Evolutionary conservation across 2,797 vertebrate genomes (phyloP).

Genomic region (Phaenicophaeus curvirostris): DNA sequence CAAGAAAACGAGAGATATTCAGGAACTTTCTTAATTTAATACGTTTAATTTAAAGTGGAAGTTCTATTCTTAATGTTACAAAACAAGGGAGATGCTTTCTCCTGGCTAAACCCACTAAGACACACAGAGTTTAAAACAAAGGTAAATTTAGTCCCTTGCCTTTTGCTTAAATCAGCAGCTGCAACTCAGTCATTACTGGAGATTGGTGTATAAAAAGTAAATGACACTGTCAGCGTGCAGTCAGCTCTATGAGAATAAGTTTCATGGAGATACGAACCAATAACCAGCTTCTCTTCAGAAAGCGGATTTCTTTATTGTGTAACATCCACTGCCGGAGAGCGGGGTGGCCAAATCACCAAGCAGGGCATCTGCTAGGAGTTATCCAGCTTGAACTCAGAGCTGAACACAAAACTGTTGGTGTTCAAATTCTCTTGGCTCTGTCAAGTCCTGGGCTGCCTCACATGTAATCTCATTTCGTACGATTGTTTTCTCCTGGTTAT

Average conservation of each 20-base stretch:
- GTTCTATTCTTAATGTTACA: background rate
- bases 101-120: background rate
- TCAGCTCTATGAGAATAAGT: background rate
- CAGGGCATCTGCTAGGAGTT: background rate
- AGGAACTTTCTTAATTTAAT: background rate
- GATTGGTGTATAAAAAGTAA: background rate
- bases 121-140: background rate
- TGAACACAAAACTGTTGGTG: background rate
- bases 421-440: background rate
- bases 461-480: background rate
- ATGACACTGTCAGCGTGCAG: background rate
- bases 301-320: background rate
- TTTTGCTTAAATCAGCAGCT: background rate
- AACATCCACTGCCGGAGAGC: background rate
- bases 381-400: background rate
- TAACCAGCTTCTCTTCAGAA: background rate
- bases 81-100: background rate
- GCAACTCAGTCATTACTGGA: background rate
- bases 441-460: background rate
- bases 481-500: background rate
- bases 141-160: background rate
- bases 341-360: background rate
- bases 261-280: background rate
- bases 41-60: too few relatives aligned
- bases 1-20: background rate